Percentiles rank a stretch among this genome's conserved stretches.
These are phyloP conservation scores for Eristalis intricaria DNA, from an alignment of 2,888 invertebrate genomes.

Conservation along the genomic window DNA sequence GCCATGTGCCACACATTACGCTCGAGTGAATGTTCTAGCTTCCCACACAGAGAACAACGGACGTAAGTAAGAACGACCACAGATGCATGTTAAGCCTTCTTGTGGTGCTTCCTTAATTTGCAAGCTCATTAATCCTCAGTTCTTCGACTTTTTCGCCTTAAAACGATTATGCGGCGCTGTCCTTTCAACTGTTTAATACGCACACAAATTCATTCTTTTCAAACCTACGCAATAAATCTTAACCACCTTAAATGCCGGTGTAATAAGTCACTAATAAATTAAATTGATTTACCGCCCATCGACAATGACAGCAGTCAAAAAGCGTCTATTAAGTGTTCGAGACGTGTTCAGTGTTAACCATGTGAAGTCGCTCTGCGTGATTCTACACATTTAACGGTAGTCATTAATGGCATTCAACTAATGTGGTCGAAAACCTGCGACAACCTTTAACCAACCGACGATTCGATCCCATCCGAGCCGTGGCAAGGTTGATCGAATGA, in stretches of 20 bases:
- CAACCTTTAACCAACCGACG: background rate
- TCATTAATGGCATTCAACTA: background rate
- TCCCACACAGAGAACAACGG: too few species aligned
- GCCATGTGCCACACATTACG: too few species aligned
- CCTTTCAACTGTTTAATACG: too few species aligned
- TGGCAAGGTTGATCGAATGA: background rate
- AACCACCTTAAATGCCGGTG: background rate
- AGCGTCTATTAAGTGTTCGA: background rate
- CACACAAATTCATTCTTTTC: too few species aligned
- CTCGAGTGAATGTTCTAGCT: too few species aligned
- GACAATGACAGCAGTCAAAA: background rate
- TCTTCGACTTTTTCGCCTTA: too few species aligned
- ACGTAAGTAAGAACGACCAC: too few species aligned
- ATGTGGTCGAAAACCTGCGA: background rate
- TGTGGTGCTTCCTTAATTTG: too few species aligned
- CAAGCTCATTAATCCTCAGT: too few species aligned
- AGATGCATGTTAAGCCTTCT: too few species aligned
- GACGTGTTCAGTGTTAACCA: background rate
- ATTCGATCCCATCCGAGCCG: background rate
- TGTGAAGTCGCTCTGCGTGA: background rate
- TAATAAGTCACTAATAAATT: background rate
- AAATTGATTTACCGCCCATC: background rate
- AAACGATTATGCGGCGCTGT: too few species aligned
- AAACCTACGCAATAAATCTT: too few species aligned
- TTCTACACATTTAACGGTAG: background rate